Evolutionary conservation across 2,113 vertebrate genomes (phyloP).

Genomic region (Ceratotherium simum): DNA sequence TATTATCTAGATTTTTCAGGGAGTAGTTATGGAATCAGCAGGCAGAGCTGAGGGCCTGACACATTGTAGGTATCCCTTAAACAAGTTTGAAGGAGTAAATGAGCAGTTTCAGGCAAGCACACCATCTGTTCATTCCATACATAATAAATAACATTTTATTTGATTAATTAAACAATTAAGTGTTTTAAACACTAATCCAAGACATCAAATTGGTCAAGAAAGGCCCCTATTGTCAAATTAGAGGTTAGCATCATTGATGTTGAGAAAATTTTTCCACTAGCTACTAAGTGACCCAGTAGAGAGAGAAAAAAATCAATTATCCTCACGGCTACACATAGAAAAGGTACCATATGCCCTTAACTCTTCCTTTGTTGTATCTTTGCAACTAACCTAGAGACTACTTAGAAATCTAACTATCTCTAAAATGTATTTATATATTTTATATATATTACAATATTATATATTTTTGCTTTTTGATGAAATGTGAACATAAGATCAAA

Average conservation of each 20-base stretch:
- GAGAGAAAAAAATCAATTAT: background rate
- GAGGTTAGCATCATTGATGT: background rate
- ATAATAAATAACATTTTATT: background rate
- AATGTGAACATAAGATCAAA: background rate
- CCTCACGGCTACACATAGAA: background rate
- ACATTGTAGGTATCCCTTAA: background rate
- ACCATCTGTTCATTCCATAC: background rate
- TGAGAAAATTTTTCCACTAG: background rate
- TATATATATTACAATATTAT: too few species aligned
- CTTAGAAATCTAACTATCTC: background rate
- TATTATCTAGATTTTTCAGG: background rate
- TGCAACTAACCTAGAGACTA: background rate
- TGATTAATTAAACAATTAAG: background rate
- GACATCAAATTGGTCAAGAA: background rate
- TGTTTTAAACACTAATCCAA: slow-evolving; percentile 19
- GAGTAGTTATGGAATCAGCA: background rate
- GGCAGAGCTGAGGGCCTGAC: background rate
- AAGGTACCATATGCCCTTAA: background rate
- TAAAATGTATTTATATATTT: background rate
- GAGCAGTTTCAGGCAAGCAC: background rate
- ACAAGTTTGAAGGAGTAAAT: background rate
- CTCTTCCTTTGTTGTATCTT: background rate
- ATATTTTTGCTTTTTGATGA: background rate
- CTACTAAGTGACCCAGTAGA: background rate
- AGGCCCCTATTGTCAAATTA: background rate